Percentiles rank a stretch among this genome's conserved stretches.
Conservation (phyloP, 2,113 vertebrate genomes). For the Meleagris gallopavo region DNA sequence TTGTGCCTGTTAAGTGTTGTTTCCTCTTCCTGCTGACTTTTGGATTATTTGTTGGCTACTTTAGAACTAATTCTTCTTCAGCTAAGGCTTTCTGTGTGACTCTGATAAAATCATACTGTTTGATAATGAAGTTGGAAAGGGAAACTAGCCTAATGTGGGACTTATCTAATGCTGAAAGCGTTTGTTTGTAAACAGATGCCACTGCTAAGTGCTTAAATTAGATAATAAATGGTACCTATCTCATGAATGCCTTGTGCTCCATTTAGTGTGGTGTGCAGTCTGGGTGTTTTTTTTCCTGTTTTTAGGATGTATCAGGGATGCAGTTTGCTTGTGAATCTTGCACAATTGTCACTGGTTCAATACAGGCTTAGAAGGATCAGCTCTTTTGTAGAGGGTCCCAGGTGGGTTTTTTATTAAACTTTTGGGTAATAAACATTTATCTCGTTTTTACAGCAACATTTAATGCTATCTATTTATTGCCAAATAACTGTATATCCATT, state of each 20-base stretch:
- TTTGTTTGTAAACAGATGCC: slow-evolving; percentile 61
- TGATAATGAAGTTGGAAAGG: slow-evolving; percentile 38
- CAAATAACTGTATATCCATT: slow-evolving; percentile 73
- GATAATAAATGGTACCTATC: slow-evolving; percentile 66
- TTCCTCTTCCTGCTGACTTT: neutral
- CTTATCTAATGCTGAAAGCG: slow-evolving; percentile 18
- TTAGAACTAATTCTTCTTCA: neutral
- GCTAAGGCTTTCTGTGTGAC: neutral
- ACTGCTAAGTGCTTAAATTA: slow-evolving; percentile 69
- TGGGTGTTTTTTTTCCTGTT: neutral
- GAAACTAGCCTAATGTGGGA: neutral
- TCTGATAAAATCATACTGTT: slow-evolving; percentile 36
- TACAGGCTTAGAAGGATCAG: slow-evolving; percentile 53
- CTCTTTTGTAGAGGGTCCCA: slow-evolving; percentile 52
- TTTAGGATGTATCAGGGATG: slow-evolving; percentile 60
- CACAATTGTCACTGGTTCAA: slow-evolving; percentile 51
- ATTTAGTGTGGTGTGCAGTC: slow-evolving; percentile 50
- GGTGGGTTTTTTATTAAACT: slow-evolving; percentile 67
- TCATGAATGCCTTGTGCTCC: slow-evolving; percentile 36
- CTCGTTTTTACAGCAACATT: slow-evolving; percentile 65
- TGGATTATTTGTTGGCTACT: neutral
- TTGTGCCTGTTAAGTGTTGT: neutral
- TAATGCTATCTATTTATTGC: slow-evolving; percentile 67
- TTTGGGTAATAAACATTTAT: slow-evolving; percentile 72
- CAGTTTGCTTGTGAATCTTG: slow-evolving; percentile 65